Base-by-base conservation (phyloP, 1,140 invertebrate species). In the Drosophila aff. region DNA sequence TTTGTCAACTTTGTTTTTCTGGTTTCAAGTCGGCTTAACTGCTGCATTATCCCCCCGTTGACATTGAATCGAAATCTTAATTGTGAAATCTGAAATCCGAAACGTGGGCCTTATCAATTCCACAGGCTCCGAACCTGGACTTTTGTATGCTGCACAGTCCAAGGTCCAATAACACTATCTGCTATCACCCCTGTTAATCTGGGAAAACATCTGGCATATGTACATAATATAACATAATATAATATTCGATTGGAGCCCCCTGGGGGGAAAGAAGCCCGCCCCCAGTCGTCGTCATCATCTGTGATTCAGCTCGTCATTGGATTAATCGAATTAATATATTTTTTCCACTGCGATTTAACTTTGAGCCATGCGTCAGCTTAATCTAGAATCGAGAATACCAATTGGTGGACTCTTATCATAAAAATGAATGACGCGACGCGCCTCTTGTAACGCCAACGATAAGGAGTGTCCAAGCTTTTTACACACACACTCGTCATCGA, bases 301-400 rank as follows among this genome's bases (percentile, higher is more conserved):
- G 67, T 43, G 61, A 50, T 46, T 43, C 47, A 53, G 46, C 49
- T 33, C 40, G 64, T 11, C 41, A 26, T 53, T 4, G 72, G 41
- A 76, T 77, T 77, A 68, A 77, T 61, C 49, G 18, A 68, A 61
- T 77, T 59, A 52, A 52, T 66, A 33, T 33, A 33, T 33, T 36
- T 38, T 44, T n/a, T 11, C 13, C 21, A 6, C 63, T 31, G 46
- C 44, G 49, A 71, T 71, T 71, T 69, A 68, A 68, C 40, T 71
- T 57, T 68, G 40, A 47, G 47, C 67, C 33, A 16, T 68, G 49
- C 64, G 67, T 71, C 49, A 68, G 64, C 64, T 55, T 73, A 73
- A 73, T 73, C 69, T 73, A 72, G 23, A 33, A 43, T n/a, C 41
- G 16, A 18, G 43, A 40, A 26, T 47, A 21, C 26, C 23, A 28